phyloP scores from a whole-genome alignment of 1,140 invertebrate species.

The Eumaeus atala region DNA sequence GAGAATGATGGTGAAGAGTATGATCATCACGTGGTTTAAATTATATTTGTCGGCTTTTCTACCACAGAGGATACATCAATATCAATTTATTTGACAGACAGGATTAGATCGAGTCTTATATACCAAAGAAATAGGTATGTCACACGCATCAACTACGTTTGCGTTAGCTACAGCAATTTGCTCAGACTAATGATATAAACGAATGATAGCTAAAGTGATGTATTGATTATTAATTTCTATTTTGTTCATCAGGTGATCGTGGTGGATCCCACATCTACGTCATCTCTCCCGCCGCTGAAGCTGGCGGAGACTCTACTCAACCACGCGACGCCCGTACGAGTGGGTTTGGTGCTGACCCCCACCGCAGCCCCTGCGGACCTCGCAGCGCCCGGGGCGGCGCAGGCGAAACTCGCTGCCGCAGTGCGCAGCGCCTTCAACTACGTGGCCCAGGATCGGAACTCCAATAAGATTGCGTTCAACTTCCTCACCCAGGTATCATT shows the following conservation, averaged over 20 bases:
- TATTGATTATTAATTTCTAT: not conserved
- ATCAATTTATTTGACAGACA: too few species aligned
- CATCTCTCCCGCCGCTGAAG: conserved; percentile 84
- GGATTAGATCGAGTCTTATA: too few species aligned
- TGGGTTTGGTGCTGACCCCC: conserved; percentile 94
- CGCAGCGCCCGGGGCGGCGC: conserved; percentile 58
- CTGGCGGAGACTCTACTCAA: conserved; percentile 93
- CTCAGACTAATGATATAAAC: too few species aligned
- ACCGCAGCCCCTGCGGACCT: too few species aligned
- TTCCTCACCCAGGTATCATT: conserved; percentile 91
- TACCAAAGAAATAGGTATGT: too few species aligned
- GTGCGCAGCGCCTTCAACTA: conserved; percentile 95
- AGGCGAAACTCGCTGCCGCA: conserved; percentile 82
- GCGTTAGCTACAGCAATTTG: too few species aligned
- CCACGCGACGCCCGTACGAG: conserved; percentile 89
- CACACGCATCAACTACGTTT: too few species aligned
- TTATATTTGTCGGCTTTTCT: too few species aligned
- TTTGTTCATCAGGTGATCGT: conserved; percentile 81
- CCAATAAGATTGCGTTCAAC: conserved; percentile 81
- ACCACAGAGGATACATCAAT: too few species aligned
- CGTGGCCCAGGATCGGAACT: conserved; percentile 84
- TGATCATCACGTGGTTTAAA: too few species aligned
- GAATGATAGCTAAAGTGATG: too few species aligned
- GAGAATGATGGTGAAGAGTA: too few species aligned
- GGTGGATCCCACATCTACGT: conserved; percentile 86